phyloP scores from a whole-genome alignment of 2,113 vertebrate genomes.

The Mustela lutreola region DNA sequence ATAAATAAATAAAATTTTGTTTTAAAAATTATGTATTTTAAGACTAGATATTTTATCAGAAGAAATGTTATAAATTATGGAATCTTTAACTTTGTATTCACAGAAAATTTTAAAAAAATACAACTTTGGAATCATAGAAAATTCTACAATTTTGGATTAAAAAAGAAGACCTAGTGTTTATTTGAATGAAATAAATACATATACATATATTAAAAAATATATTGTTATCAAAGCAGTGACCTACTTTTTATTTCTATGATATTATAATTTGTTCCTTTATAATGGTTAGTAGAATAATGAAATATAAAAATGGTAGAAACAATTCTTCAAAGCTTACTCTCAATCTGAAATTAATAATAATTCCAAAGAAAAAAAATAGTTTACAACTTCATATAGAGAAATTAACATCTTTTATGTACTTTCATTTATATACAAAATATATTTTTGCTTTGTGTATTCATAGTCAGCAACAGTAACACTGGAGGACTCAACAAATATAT shows the following conservation, averaged over 20 bases:
- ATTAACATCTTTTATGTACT: background rate
- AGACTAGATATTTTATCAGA: background rate
- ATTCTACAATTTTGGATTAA: background rate
- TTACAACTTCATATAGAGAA: background rate
- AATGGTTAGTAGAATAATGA: background rate
- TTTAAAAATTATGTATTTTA: background rate
- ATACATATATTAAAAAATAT: background rate
- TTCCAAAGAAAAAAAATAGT: background rate
- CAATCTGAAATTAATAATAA: slow-evolving; percentile 10
- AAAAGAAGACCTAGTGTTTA: background rate
- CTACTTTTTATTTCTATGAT: background rate
- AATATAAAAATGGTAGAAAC: background rate
- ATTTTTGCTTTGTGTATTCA: background rate
- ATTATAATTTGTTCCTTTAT: background rate
- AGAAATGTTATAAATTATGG: background rate
- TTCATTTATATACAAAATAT: background rate
- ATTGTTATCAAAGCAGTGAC: background rate
- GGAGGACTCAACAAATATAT: background rate
- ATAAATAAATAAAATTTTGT: too few species aligned
- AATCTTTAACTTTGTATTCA: background rate
- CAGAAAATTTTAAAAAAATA: too few species aligned
- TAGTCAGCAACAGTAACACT: background rate
- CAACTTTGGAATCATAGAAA: too few species aligned
- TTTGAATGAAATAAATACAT: background rate
- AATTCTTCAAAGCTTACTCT: background rate